A percentile compares a stretch with the other conserved stretches of the same genome.
Conservation (phyloP, 2,888 invertebrate genomes). For the Monoplex corrugatus region DNA sequence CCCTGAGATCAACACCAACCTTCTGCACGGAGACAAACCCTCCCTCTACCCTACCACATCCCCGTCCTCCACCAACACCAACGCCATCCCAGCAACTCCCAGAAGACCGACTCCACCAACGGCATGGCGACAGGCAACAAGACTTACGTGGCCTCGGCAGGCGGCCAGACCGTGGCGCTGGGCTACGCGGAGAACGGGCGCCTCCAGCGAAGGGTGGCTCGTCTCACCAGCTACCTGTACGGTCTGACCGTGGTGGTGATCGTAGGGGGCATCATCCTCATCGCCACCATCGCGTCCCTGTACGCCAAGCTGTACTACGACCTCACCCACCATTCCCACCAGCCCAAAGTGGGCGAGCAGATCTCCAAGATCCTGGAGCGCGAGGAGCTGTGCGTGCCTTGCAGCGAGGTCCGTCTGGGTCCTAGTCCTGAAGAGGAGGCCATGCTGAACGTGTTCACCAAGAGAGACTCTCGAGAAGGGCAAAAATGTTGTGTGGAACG, state of each 20-base stretch:
- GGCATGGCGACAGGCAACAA: constrained; percentile 20
- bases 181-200: neutral
- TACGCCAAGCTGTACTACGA: constrained; percentile 73
- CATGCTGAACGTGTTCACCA: constrained; percentile 70
- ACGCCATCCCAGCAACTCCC: neutral
- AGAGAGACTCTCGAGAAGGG: constrained; percentile 64
- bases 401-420: constrained; percentile 70
- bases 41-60: constrained; percentile 10
- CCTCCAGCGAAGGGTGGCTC: constrained; percentile 53
- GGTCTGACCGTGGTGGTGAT: constrained; percentile 67
- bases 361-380: constrained; percentile 71
- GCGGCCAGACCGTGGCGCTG: neutral
- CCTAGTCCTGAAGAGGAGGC: constrained; percentile 73
- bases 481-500: constrained; percentile 76
- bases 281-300: constrained; percentile 69
- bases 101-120: neutral
- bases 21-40: constrained; percentile 33
- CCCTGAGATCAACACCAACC: constrained; percentile 47
- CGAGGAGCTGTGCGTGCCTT: constrained; percentile 73
- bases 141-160: neutral
- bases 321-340: constrained; percentile 71
- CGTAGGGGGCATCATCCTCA: constrained; percentile 68
- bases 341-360: constrained; percentile 75
- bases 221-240: constrained; percentile 62
- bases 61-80: neutral